Conservation (phyloP, 2,113 vertebrate species). For the Campylomormyrus numenius region DNA sequence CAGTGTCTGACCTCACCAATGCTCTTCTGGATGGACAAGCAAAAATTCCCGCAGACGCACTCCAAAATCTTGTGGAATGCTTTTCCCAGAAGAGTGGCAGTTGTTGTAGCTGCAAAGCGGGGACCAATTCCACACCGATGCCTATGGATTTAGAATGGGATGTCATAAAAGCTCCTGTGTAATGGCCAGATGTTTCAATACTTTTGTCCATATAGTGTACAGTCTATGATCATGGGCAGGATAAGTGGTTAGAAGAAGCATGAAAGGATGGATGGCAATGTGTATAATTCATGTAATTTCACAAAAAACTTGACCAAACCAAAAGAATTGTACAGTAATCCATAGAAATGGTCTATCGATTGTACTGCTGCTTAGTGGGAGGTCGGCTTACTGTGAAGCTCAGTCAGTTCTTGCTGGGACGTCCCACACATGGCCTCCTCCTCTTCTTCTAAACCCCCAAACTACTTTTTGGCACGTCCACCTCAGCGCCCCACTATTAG, state of each 20-base stretch:
- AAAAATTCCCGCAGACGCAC: background rate
- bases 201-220: background rate
- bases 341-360: constrained; percentile 48
- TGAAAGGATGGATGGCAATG: background rate
- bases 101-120: background rate
- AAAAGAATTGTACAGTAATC: background rate
- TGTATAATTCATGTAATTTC: background rate
- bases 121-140: background rate
- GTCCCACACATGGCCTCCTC: constrained; percentile 31
- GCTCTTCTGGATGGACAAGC: background rate
- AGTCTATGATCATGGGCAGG: background rate
- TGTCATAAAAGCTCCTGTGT: background rate
- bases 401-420: constrained; percentile 59
- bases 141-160: background rate
- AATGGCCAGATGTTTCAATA: background rate
- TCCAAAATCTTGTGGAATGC: background rate
- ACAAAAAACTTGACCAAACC: background rate
- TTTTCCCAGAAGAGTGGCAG: background rate
- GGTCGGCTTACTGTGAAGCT: constrained; percentile 60
- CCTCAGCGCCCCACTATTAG: background rate
- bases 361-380: constrained; percentile 58
- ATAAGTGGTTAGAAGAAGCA: background rate
- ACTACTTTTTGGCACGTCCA: background rate
- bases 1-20: background rate
- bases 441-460: background rate